Conservation (phyloP, 2,113 vertebrate species). For the Henicopernis longicauda region DNA sequence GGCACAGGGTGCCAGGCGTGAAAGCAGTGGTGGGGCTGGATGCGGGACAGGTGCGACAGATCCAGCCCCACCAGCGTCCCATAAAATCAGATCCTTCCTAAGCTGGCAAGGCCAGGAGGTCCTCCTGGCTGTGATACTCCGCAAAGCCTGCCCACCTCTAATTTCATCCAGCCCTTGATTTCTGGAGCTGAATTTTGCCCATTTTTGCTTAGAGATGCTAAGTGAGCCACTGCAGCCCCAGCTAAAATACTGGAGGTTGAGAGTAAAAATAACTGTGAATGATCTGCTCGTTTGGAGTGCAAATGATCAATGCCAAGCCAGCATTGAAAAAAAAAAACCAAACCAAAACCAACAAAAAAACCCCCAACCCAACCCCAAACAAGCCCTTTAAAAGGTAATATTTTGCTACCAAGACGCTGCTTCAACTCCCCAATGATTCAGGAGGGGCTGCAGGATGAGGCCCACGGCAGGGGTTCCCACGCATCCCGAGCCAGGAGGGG, state of each 20-base stretch:
- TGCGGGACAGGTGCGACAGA: neutral
- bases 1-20: neutral
- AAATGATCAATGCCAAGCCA: neutral
- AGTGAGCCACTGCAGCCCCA: neutral
- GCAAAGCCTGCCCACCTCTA: neutral
- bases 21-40: neutral
- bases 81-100: neutral
- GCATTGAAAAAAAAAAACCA: neutral
- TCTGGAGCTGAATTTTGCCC: neutral
- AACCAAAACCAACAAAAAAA: neutral
- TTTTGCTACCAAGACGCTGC: neutral
- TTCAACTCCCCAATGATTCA: neutral
- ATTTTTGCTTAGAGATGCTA: neutral
- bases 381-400: neutral
- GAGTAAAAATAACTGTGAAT: neutral
- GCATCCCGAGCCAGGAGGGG: fast-evolving
- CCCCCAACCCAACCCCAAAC: neutral
- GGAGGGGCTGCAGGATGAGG: neutral
- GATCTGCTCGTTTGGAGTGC: neutral
- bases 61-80: neutral
- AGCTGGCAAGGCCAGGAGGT: neutral
- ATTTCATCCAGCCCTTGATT: neutral
- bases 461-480: fast-evolving
- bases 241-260: neutral
- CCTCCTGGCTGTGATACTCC: neutral